phyloP scores from a whole-genome alignment of 2,113 vertebrate species.

The Eubucco bourcierii region DNA sequence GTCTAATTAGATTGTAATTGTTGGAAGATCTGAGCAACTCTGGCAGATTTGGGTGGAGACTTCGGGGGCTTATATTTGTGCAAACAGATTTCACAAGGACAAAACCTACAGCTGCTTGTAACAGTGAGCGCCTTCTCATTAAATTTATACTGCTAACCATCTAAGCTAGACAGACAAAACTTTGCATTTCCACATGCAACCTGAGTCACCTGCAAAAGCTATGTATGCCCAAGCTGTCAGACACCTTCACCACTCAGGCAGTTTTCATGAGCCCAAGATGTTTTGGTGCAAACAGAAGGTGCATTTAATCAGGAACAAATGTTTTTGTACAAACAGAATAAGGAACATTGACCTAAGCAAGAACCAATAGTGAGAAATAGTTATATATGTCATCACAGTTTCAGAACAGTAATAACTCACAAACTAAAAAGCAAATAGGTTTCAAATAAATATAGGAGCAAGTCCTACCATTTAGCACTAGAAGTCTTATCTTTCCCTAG shows the following conservation, averaged over 20 bases:
- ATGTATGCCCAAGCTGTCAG: neutral
- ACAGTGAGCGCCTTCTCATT: neutral
- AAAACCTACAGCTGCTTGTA: neutral
- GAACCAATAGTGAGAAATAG: neutral
- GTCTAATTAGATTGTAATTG: conserved; percentile 67
- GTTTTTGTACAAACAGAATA: conserved; percentile 11
- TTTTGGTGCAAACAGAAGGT: conserved; percentile 19
- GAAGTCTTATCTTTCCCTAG: neutral
- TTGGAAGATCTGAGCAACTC: conserved; percentile 47
- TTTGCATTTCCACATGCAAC: neutral
- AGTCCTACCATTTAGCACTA: neutral
- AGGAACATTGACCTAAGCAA: neutral
- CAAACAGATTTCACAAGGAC: neutral
- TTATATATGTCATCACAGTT: neutral
- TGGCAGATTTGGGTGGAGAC: conserved; percentile 40
- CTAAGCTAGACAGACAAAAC: neutral
- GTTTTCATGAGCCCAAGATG: neutral
- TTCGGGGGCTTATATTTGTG: neutral
- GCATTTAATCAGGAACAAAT: neutral
- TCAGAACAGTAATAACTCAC: neutral
- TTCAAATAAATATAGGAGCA: neutral
- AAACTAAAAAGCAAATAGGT: neutral
- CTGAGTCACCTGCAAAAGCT: neutral
- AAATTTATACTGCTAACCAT: neutral
- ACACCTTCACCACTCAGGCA: neutral